Evolutionary conservation across 1,140 invertebrate genomes (phyloP).

Genomic region (Drosophila paulistorum): DNA sequence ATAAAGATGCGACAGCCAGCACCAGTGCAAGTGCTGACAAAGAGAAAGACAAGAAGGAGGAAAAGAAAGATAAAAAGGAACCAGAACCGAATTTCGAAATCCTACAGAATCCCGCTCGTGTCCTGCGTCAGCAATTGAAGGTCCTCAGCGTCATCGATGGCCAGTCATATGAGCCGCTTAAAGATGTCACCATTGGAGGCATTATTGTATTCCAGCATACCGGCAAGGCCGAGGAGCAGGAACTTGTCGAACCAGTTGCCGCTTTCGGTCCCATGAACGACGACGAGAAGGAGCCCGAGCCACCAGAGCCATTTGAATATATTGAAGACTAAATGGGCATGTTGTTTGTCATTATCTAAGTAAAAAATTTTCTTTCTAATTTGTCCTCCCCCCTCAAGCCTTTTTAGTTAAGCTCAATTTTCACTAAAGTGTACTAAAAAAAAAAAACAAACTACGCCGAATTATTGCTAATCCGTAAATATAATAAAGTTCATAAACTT

Average conservation of each 20-base stretch:
- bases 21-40: slow-evolving; percentile 52
- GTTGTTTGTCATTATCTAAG: slow-evolving; percentile 76
- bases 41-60: slow-evolving; percentile 83
- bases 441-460: slow-evolving; percentile 25
- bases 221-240: slow-evolving; percentile 89
- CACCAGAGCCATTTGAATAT: slow-evolving; percentile 98
- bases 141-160: slow-evolving; percentile 92
- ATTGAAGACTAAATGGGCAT: slow-evolving; percentile 89
- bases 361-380: slow-evolving; percentile 43
- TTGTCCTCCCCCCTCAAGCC: slow-evolving; percentile 12
- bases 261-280: slow-evolving; percentile 97
- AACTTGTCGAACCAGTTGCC: slow-evolving; percentile 96
- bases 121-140: slow-evolving; percentile 96
- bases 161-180: slow-evolving; percentile 92
- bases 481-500: slow-evolving; percentile 60
- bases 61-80: slow-evolving; percentile 89
- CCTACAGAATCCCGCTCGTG: slow-evolving; percentile 95
- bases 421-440: slow-evolving; percentile 53
- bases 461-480: slow-evolving; percentile 63
- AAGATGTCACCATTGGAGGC: slow-evolving; percentile 96
- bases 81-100: slow-evolving; percentile 96
- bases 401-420: slow-evolving; percentile 63
- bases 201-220: slow-evolving; percentile 96
- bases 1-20: slow-evolving; percentile 82
- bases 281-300: slow-evolving; percentile 95